Base-by-base conservation (phyloP, 2,888 invertebrate genomes). In the Sympetrum striolatum region DNA sequence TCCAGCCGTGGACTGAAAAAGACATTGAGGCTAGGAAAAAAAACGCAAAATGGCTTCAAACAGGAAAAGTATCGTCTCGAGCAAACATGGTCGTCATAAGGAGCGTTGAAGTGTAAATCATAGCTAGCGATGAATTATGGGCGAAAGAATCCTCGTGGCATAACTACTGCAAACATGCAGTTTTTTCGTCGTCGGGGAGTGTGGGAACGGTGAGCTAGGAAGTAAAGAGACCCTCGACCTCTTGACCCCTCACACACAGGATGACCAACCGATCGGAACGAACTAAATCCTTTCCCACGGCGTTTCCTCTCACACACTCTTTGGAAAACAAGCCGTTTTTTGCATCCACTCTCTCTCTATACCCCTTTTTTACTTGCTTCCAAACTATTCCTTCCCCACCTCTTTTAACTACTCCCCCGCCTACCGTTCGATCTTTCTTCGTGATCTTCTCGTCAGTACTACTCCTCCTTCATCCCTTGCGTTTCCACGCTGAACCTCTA, bases 241-340 rank as follows among this genome's bases (percentile, higher is more conserved):
- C 86, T 86, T 86, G 86, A 86, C 86, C 86, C 86, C 86, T 35
- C 58, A 25, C 53, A 86, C 22, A 86, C 35, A 58, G 86, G 39
- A 86, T 86, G 86, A 86, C 86, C 86, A 86, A 58, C 60, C 86
- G 86, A 86, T 86, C 86, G 86, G 86, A 86, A 86, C 86, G 86
- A 86, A 60, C 60, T n/a, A 37, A 31, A 60, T 60, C 35, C 86
- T 86, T 86, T 86, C 86, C 86, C 86, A 86, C 86, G 86, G 37
- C 86, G n/a, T 37, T 31, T 31, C 53, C 82, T 58, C 80, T 80
- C 80, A 35, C 80, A 44, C 81, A 39, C 86, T 39, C 64, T 58
- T 35, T 22, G 82, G 82, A 64, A 37, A 58, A 58, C 60, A 86
- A 37, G 37, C 86, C 86, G 35, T 86, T 86, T 86, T 86, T 86